These are phyloP conservation scores for Cyanocitta stelleri DNA, from an alignment of 2,113 vertebrate species.

Conservation along the genomic window DNA sequence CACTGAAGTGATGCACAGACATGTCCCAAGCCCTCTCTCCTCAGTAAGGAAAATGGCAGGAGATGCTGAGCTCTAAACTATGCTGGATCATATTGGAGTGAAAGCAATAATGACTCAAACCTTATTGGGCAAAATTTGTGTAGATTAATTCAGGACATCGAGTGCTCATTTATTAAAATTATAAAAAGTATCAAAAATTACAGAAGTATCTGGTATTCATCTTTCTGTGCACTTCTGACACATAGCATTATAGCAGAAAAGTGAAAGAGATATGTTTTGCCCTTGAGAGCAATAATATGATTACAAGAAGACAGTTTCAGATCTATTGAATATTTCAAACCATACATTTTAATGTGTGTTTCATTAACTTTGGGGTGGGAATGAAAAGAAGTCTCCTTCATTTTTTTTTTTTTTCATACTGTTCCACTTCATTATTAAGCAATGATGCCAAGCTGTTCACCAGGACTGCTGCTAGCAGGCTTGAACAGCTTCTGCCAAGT, in stretches of 20 bases:
- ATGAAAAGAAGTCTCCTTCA: conserved; percentile 55
- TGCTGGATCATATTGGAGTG: not conserved
- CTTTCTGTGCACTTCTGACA: not conserved
- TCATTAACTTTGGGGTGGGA: conserved; percentile 43
- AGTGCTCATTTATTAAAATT: not conserved
- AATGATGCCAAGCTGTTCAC: conserved; percentile 71
- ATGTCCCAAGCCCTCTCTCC: not conserved
- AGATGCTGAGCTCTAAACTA: not conserved
- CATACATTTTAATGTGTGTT: conserved; percentile 49
- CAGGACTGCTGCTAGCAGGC: conserved; percentile 64
- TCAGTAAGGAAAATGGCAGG: not conserved
- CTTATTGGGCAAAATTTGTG: not conserved
- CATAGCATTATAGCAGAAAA: not conserved
- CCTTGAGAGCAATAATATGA: not conserved
- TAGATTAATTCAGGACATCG: not conserved
- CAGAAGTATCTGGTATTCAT: not conserved
- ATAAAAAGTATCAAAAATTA: not conserved
- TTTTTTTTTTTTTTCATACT: conserved; percentile 11
- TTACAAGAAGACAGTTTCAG: not conserved
- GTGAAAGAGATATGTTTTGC: not conserved
- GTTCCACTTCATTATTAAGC: conserved; percentile 70
- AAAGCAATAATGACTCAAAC: not conserved
- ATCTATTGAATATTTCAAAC: conserved; percentile 38
- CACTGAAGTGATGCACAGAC: not conserved
- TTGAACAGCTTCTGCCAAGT: conserved; percentile 71